Evolutionary conservation across 2,797 vertebrate genomes (phyloP), one percentile per base, ranked within the genome.

Genomic region (Eulemur rubriventer): DNA sequence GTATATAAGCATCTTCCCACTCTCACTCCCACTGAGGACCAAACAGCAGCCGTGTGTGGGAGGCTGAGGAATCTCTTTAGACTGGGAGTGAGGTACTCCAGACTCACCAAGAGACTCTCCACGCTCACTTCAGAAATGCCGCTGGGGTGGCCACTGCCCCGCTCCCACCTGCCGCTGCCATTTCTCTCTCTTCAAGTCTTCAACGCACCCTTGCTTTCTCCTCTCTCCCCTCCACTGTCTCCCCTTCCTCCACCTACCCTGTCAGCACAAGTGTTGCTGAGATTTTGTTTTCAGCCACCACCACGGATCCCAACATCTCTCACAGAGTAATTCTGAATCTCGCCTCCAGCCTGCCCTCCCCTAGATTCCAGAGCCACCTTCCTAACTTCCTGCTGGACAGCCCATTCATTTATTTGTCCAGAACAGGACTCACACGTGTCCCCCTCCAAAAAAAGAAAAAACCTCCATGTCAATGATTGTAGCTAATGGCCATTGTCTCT

Each of bases 1-100:
- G 83, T 48, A 30, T 96, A 75, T 22, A 89, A 88, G 72, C 33
- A 28, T 92, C 65, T 87, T 78, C 96, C 46, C 48, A 85, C 65
- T 78, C 90, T 33, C 48, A 85, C 57, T 85, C 63, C 76, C 22
- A 52, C 78, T 80, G 55, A 65, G 33, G 10, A 91, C 30, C 38
- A n/a, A 48, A 88, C 75, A 30, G 10, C 52, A 90, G 18, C 26
- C 50, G 48, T 63, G 43, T 12, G 41, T 80, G 35, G 78, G 72
- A 94, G 81, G 28, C 83, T 76, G 80, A 70, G 35, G 46, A 38
- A 83, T 24, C 28, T 69, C 73, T 35, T 81, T 35, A 57, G 33
- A n/a, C 46, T 28, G 41, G 38, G 35, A 61, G 20, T 22, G 26
- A 95, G 41, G 38, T 28, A 38, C 28, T 78, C 20, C 20, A 63